Evolutionary conservation across 2,888 invertebrate species (phyloP), one percentile per base, ranked within the genome.

Genomic region (Lasioglossum oenotherae): DNA sequence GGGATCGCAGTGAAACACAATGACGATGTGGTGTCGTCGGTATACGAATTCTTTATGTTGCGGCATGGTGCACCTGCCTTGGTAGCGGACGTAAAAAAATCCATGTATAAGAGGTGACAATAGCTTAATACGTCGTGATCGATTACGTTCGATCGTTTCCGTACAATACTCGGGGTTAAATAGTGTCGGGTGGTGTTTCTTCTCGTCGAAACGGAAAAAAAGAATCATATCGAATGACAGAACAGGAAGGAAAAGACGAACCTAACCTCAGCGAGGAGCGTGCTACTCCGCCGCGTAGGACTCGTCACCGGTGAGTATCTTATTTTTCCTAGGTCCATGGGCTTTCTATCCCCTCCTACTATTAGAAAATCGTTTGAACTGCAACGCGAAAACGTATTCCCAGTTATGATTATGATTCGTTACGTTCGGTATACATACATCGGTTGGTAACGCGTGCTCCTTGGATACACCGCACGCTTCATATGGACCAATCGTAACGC

Each of bases 241-340:
- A 92, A 88, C 93, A 92, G 78, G 93, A 93, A 85, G 85, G 85
- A 80, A 92, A 90, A 87, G 86, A 86, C 85, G 91, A 92, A 90
- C 92, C 93, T 94, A 95, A 95, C 94, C 95, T 95, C 93, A 90
- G 91, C 86, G 90, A 91, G 92, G 93, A 91, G 92, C 92, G 92
- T 88, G 82, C 90, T 31, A 89, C 90, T 83, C 92, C 92, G 82
- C 93, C 93, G 88, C 94, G 95, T 74, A 95, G 93, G 88, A 95
- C 95, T 91, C 94, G 95, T 91, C 95, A 95, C 93, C 94, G 95
- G 95, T 95, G 87, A 94, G 94, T 93, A 27, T n/a, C 8, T 27
- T 1, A 10, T 35, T 60, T 41, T 27, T 53, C 16, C 10, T 14
- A 27, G 8, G 16, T 35, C 19, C 1, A 6, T 4, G 16, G 27